These are phyloP conservation scores for Brachystomella parvula DNA, from an alignment of 1,140 invertebrate genomes.

Conservation along the genomic window DNA sequence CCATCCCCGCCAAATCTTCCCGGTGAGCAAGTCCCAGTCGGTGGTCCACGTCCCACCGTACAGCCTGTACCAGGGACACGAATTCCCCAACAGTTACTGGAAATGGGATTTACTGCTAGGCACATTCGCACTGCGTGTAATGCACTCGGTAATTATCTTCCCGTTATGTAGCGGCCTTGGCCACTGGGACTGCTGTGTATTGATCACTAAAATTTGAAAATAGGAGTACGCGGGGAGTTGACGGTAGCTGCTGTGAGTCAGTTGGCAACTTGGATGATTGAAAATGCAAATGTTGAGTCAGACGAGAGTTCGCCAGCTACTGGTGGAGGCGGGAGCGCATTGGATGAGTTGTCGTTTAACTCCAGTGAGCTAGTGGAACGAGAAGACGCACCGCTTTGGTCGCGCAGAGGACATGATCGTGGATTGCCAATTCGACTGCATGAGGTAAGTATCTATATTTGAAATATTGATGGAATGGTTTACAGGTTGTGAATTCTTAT, in stretches of 20 bases:
- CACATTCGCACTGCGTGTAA: constrained; percentile 54
- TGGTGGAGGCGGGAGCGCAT: no score
- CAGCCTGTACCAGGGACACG: neutral
- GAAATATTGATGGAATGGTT: no score
- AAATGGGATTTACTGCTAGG: constrained; percentile 53
- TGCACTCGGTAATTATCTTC: constrained; percentile 50
- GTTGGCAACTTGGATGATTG: constrained; percentile 60
- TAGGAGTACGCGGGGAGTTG: constrained; percentile 50
- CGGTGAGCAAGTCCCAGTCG: no score
- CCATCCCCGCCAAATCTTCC: neutral
- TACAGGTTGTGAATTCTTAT: no score
- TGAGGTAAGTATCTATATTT: no score
- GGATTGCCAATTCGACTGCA: no score
- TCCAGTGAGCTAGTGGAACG: no score
- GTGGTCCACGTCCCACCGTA: neutral
- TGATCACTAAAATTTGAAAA: neutral
- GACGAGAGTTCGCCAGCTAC: constrained; percentile 6
- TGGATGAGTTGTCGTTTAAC: no score
- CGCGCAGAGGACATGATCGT: no score
- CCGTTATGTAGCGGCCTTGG: no score
- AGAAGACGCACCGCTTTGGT: no score
- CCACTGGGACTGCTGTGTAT: no score
- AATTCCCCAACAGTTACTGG: constrained; percentile 16
- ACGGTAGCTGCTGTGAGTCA: constrained; percentile 52
- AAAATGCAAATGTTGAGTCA: constrained; percentile 50